Base-by-base conservation (phyloP, 2,888 invertebrate species). In the Tachina fera region DNA sequence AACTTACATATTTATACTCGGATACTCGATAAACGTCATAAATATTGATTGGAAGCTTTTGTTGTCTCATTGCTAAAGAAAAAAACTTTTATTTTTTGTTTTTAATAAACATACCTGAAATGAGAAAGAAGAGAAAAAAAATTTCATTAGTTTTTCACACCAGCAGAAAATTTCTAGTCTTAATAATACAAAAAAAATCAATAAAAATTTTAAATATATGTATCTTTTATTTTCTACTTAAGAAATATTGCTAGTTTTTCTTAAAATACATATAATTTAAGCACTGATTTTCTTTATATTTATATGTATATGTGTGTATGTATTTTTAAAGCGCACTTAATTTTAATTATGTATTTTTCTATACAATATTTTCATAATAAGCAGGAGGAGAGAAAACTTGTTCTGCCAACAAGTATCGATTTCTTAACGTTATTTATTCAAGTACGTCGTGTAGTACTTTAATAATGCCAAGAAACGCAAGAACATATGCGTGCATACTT, bases 281-380 rank as follows among this genome's bases (percentile, higher is more conserved):
- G 49, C 16, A n/a, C 39, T 41, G 60, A 39, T 39, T 61, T 16
- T 16, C 47, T 19, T 13, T 31, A 0, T 31, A 31, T n/a, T n/a
- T n/a, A n/a, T n/a, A n/a, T n/a, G n/a, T n/a, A n/a, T n/a, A n/a
- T n/a, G n/a, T 31, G 4, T 4, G 4, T 10, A 14, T n/a, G 19
- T 10, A 16, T 22, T 74, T 43, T 75, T 53, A 47, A 82, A 76
- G n/a, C 14, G 41, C n/a, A 61, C 63, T 87, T 87, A 87, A 88
- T 90, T 87, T 88, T 84, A 71, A 82, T 76, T 84, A 82, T 86
- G 85, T 58, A 79, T 74, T 72, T 86, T 78, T 9, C 71, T 41
- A n/a, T 31, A 43, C 43, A 61, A 31, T 31, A 0, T 22, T 51
- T 65, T 39, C 14, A 9, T 3, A 16, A 65, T 9, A 14, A 56